These are phyloP conservation scores for Leptarthrus brevirostris DNA, from an alignment of 2,888 invertebrate species.

Conservation along the genomic window DNA sequence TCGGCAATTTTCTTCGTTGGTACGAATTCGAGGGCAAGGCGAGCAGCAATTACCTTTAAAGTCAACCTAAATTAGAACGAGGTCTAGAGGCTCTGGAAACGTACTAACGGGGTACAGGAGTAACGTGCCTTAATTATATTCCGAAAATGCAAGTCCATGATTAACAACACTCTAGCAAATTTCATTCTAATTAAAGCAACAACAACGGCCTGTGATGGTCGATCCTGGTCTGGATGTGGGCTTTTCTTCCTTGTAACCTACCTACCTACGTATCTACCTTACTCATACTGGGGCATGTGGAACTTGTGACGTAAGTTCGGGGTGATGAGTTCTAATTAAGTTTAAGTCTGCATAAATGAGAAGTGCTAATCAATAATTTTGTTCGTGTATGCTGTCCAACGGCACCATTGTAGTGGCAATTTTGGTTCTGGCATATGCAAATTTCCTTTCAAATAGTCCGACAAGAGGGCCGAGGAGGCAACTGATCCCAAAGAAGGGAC, in stretches of 20 bases:
- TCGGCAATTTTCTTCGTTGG: constrained; percentile 40
- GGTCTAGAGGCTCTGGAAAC: constrained; percentile 48
- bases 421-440: constrained; percentile 55
- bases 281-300: constrained; percentile 6
- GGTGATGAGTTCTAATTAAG: constrained; percentile 56
- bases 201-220: constrained; percentile 49
- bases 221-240: constrained; percentile 26
- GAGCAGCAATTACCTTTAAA: constrained; percentile 54
- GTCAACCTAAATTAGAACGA: constrained; percentile 53
- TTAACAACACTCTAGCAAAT: constrained; percentile 55
- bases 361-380: constrained; percentile 55
- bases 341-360: constrained; percentile 55
- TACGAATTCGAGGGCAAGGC: constrained; percentile 48
- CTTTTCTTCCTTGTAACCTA: constrained; percentile 50
- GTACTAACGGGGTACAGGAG: constrained; percentile 35
- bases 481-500: constrained; percentile 51
- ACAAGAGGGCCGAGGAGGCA: constrained; percentile 50
- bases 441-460: constrained; percentile 53
- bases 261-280: constrained; percentile 1
- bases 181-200: constrained; percentile 55
- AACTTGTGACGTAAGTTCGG: constrained; percentile 52
- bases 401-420: constrained; percentile 52
- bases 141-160: constrained; percentile 55
- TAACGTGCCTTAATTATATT: constrained; percentile 54
- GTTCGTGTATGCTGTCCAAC: constrained; percentile 53